phyloP scores from a whole-genome alignment of 2,888 invertebrate genomes.

The Augochlorella aurata region DNA sequence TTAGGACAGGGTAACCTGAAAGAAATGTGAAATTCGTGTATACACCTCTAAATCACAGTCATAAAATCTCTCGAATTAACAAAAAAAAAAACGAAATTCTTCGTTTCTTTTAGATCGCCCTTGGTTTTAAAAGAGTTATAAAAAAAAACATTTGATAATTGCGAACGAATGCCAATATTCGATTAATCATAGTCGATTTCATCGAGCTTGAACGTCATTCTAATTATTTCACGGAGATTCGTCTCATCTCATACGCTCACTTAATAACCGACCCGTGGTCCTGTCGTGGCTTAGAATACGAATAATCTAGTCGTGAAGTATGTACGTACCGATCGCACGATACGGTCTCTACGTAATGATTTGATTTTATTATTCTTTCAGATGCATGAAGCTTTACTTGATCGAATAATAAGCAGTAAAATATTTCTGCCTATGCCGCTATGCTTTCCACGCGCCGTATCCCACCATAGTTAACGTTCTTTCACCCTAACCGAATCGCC shows the following conservation, averaged over 20 bases:
- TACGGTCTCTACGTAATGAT: constrained; percentile 68
- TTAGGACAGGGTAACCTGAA: neutral
- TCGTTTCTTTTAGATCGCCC: neutral
- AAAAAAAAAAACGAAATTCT: neutral
- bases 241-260: constrained; percentile 24
- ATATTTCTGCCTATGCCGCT: constrained; percentile 79
- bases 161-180: constrained; percentile 41
- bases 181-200: constrained; percentile 4
- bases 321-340: constrained; percentile 32
- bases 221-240: constrained; percentile 40
- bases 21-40: neutral
- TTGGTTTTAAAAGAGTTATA: neutral
- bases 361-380: constrained; percentile 79
- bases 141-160: constrained; percentile 32
- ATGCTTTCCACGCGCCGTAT: constrained; percentile 78
- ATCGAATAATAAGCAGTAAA: constrained; percentile 77
- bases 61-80: neutral
- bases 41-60: neutral
- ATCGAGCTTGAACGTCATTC: constrained; percentile 48
- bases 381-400: constrained; percentile 81
- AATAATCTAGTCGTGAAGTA: constrained; percentile 38
- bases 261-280: constrained; percentile 31
- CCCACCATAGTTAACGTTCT: constrained; percentile 25
- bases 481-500: constrained; percentile 42
- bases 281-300: neutral